Evolutionary conservation across 2,888 invertebrate genomes (phyloP).

Genomic region (Crocallis elinguaria): DNA sequence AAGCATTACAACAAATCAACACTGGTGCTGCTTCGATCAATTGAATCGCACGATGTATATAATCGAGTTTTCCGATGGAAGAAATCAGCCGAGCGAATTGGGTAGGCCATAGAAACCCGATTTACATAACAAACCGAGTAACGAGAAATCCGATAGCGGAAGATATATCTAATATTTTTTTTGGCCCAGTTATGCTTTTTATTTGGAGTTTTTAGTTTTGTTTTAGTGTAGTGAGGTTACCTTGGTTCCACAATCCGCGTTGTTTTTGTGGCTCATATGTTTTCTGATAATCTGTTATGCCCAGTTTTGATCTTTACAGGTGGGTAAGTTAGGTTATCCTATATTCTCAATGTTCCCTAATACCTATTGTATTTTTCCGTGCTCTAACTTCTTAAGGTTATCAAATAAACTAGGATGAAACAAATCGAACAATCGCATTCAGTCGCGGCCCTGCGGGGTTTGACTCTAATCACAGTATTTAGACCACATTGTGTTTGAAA

Average conservation of each 20-base stretch:
- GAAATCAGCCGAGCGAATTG: slow-evolving; percentile 43
- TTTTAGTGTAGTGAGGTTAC: no score
- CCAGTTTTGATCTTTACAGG: no score
- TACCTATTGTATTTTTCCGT: background rate
- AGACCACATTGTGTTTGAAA: slow-evolving; percentile 15
- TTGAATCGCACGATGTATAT: slow-evolving; percentile 42
- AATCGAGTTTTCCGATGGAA: slow-evolving; percentile 40
- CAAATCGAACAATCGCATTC: background rate
- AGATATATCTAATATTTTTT: slow-evolving; percentile 37
- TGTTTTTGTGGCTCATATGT: no score
- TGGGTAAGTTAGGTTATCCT: no score
- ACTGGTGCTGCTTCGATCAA: slow-evolving; percentile 29
- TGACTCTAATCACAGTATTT: slow-evolving; percentile 14
- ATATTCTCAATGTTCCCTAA: background rate
- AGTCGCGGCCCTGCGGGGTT: slow-evolving; percentile 2
- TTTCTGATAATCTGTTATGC: no score
- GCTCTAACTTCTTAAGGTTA: background rate
- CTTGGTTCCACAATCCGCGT: no score
- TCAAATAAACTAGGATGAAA: background rate
- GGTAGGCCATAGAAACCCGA: slow-evolving; percentile 48
- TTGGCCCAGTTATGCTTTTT: slow-evolving; percentile 1
- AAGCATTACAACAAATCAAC: slow-evolving; percentile 35
- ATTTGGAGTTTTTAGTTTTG: no score
- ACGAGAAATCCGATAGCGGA: slow-evolving; percentile 40
- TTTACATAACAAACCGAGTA: slow-evolving; percentile 59